Conservation (phyloP, 2,888 invertebrate species). For the Lycaena phlaeas region DNA sequence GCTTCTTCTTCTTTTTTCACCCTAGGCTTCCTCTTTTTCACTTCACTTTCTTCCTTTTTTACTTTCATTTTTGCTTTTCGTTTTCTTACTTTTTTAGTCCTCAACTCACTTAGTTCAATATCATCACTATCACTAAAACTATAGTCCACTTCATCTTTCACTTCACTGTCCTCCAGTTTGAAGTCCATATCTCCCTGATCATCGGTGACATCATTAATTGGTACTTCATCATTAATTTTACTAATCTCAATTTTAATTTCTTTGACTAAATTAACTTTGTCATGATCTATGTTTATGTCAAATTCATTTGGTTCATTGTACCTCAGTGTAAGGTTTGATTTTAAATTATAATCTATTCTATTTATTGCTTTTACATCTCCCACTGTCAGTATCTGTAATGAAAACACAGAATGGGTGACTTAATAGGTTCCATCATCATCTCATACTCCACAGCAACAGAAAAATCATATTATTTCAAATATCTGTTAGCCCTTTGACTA, state of each 20-base stretch:
- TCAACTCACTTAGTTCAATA: constrained; percentile 2
- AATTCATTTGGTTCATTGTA: not conserved
- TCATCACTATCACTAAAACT: constrained; percentile 7
- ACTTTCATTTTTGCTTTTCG: constrained; percentile 1
- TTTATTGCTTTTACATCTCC: constrained; percentile 3
- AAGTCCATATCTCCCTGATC: not conserved
- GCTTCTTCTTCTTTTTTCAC: not conserved
- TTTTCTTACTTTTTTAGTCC: constrained; percentile 2
- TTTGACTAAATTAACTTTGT: not conserved
- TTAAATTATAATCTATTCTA: not conserved
- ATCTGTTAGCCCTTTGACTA: too few relatives aligned
- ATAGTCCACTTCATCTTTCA: constrained; percentile 1
- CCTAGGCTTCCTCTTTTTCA: not conserved
- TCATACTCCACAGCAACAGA: too few relatives aligned
- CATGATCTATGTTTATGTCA: not conserved
- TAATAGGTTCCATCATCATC: too few relatives aligned
- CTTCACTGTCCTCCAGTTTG: not conserved
- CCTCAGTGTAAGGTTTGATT: not conserved
- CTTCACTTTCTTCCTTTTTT: not conserved
- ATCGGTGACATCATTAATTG: not conserved
- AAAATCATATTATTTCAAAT: too few relatives aligned
- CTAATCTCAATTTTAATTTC: not conserved
- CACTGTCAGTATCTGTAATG: not conserved
- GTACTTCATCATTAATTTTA: not conserved
- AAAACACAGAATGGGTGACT: too few relatives aligned